These are phyloP conservation scores for Drosophila burlai DNA, from an alignment of 1,140 invertebrate genomes.

Conservation along the genomic window DNA sequence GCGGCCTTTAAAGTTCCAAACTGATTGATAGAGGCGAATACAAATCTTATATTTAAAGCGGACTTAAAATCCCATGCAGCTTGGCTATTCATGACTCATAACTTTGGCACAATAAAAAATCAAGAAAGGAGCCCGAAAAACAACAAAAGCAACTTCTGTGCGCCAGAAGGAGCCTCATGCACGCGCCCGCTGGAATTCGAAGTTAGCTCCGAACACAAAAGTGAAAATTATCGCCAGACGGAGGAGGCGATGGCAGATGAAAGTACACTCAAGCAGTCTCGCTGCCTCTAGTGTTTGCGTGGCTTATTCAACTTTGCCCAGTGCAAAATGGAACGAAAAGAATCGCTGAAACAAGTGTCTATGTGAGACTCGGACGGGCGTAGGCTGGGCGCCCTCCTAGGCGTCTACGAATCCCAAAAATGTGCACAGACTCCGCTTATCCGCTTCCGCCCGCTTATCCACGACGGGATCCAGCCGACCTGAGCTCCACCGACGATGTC, in stretches of 20 bases:
- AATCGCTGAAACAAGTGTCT: constrained; percentile 60
- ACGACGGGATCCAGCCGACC: constrained; percentile 15
- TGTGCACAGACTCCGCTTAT: constrained; percentile 71
- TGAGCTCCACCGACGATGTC: constrained; percentile 56
- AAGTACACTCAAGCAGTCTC: constrained; percentile 47
- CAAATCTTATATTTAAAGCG: constrained; percentile 3
- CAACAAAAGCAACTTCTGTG: neutral
- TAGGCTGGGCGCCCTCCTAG: constrained; percentile 62
- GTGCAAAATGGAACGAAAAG: constrained; percentile 44
- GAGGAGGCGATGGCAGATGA: constrained; percentile 13
- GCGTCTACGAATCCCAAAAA: constrained; percentile 80
- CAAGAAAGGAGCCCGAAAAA: constrained; percentile 4
- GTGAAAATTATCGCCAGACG: constrained; percentile 74
- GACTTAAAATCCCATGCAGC: constrained; percentile 1
- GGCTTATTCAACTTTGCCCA: constrained; percentile 67
- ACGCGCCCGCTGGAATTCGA: constrained; percentile 50
- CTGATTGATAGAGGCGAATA: neutral
- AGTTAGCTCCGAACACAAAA: constrained; percentile 57
- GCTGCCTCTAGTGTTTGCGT: constrained; percentile 70
- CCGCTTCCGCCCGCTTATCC: constrained; percentile 68
- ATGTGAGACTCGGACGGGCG: constrained; percentile 30
- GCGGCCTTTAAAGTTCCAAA: constrained; percentile 34
- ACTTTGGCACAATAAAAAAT: constrained; percentile 29
- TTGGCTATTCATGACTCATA: constrained; percentile 8
- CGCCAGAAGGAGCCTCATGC: constrained; percentile 37